Conservation (phyloP, 2,113 vertebrate genomes). For the Corynorhinus townsendii region DNA sequence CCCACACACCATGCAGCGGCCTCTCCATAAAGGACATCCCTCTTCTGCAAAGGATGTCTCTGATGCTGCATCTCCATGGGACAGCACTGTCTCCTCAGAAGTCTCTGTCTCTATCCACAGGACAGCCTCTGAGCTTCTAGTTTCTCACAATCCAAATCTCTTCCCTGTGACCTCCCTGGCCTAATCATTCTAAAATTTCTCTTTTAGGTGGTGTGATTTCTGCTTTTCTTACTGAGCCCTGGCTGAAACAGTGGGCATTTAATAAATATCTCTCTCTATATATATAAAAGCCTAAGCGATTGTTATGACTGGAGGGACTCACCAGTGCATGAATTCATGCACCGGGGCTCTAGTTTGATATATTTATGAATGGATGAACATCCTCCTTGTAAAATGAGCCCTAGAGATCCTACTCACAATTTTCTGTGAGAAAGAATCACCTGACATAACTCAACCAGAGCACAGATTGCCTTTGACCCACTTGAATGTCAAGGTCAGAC, state of each 20-base stretch:
- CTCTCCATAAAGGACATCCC: too few relatives aligned
- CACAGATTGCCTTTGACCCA: background rate
- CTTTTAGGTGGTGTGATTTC: background rate
- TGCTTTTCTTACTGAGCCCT: background rate
- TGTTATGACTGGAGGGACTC: too few relatives aligned
- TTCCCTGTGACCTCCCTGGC: background rate
- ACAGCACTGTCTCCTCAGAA: background rate
- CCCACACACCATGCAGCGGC: background rate
- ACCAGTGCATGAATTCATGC: too few relatives aligned
- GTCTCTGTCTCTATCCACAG: background rate
- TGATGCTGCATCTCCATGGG: rapidly evolving
- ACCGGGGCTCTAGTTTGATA: background rate
- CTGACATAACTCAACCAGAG: background rate
- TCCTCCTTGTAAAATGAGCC: background rate
- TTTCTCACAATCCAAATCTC: background rate
- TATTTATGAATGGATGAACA: background rate
- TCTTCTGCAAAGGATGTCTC: background rate
- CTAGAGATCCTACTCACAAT: background rate
- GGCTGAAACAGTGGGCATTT: background rate
- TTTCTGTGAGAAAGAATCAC: background rate
- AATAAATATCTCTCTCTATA: background rate
- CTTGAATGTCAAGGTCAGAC: background rate
- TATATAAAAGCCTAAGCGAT: too few relatives aligned
- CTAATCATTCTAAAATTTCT: background rate
- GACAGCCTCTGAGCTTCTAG: too few relatives aligned